Evolutionary conservation across 2,888 invertebrate species (phyloP).

Genomic region (Acleris holmiana): DNA sequence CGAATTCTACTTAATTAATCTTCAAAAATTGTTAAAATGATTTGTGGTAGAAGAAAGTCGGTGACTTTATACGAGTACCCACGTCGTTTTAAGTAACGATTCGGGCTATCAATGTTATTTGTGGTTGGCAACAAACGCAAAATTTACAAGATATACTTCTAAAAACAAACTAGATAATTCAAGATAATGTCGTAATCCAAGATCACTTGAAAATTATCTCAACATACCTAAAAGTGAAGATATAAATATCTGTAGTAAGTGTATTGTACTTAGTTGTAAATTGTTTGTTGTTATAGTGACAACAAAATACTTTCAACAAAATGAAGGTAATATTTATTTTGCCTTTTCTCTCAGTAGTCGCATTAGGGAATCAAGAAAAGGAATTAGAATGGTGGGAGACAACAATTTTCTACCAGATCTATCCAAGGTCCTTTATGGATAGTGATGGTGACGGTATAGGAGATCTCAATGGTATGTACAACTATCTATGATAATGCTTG

Average conservation of each 20-base stretch:
- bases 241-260: background rate
- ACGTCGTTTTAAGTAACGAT: too few species aligned
- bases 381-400: conserved; percentile 90
- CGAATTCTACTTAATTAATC: too few species aligned
- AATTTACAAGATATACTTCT: background rate
- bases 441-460: conserved; percentile 90
- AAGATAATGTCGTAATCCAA: conserved; percentile 5
- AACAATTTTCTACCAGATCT: conserved; percentile 91
- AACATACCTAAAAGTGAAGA: conserved; percentile 11
- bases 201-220: conserved; percentile 16
- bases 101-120: too few species aligned
- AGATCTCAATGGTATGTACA: conserved; percentile 78
- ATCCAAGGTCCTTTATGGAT: conserved; percentile 92
- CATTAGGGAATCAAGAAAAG: conserved; percentile 47
- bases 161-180: background rate
- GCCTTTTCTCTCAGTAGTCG: conserved; percentile 53
- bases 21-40: too few species aligned
- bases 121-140: too few species aligned
- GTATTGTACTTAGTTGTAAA: conserved; percentile 9
- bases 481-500: background rate
- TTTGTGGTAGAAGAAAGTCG: too few species aligned
- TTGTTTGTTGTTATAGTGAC: background rate
- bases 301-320: conserved; percentile 34
- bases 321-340: conserved; percentile 46
- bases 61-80: too few species aligned